These are phyloP conservation scores for Meliscaeva auricollis DNA, from an alignment of 2,888 invertebrate genomes.

Conservation along the genomic window DNA sequence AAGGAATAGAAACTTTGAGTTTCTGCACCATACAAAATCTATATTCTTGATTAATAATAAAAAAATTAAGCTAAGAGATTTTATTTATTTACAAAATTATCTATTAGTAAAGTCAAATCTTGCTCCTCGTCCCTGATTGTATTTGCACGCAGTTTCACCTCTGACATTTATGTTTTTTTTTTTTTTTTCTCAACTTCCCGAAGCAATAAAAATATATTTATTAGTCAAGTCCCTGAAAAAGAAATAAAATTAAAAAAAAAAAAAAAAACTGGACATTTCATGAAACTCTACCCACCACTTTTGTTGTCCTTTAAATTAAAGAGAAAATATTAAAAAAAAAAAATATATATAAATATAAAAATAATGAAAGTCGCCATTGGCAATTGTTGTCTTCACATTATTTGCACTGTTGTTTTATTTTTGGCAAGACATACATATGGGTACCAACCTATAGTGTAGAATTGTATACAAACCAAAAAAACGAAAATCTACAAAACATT, in stretches of 20 bases:
- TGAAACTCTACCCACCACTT: constrained; percentile 12
- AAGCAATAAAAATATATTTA: constrained; percentile 36
- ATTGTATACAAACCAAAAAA: constrained; percentile 1
- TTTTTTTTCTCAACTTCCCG: constrained; percentile 25
- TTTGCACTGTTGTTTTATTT: constrained; percentile 64
- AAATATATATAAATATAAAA: constrained; percentile 26
- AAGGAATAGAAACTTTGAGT: too few relatives aligned
- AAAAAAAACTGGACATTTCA: constrained; percentile 31
- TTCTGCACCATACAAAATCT: too few relatives aligned
- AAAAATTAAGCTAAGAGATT: too few relatives aligned
- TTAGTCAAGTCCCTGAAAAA: constrained; percentile 13
- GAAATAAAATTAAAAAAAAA: constrained; percentile 11
- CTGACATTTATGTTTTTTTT: constrained; percentile 21
- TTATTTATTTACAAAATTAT: too few relatives aligned
- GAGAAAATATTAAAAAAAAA: constrained; percentile 31
- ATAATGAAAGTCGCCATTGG: constrained; percentile 63
- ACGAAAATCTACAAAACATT: constrained; percentile 9
- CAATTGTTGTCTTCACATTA: constrained; percentile 65
- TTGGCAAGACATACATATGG: constrained; percentile 3
- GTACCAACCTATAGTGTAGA: background rate
- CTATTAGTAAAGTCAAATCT: too few relatives aligned
- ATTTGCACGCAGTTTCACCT: constrained; percentile 50
- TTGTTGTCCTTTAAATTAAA: constrained; percentile 72
- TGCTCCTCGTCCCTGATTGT: background rate
- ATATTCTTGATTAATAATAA: too few relatives aligned